These are phyloP conservation scores for Dastarcus helophoroides DNA, from an alignment of 2,888 invertebrate genomes.

Conservation along the genomic window DNA sequence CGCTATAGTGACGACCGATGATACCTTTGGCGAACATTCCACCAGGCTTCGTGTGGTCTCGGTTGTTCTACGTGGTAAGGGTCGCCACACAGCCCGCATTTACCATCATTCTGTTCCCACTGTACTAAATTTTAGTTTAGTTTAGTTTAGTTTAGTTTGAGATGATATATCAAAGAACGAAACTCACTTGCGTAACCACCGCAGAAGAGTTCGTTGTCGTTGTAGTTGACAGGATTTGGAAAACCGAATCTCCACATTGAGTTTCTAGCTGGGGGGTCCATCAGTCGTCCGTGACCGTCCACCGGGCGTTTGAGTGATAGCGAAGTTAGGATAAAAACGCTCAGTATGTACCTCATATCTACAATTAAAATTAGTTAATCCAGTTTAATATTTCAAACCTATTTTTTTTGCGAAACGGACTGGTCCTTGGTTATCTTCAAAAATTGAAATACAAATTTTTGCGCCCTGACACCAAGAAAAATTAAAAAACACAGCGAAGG, in stretches of 20 bases:
- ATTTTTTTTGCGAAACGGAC: no score
- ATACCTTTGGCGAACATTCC: constrained; percentile 80
- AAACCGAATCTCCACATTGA: constrained; percentile 93
- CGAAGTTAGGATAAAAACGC: no score
- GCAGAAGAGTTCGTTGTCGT: constrained; percentile 89
- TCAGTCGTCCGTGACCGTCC: constrained; percentile 70
- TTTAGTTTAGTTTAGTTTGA: no score
- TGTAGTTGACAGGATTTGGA: constrained; percentile 88
- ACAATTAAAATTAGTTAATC: no score
- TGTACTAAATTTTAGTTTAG: constrained; percentile 66
- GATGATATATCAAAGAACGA: constrained; percentile 7
- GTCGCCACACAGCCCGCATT: constrained; percentile 86
- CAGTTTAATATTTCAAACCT: no score
- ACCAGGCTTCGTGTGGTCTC: constrained; percentile 80
- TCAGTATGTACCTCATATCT: no score
- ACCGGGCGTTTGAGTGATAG: no score
- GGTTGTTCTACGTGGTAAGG: constrained; percentile 59
- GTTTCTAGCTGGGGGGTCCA: constrained; percentile 88
- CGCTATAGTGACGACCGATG: constrained; percentile 66
- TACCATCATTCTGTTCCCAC: constrained; percentile 76
- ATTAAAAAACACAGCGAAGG: no score
- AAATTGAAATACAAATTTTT: no score
- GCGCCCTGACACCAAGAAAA: no score
- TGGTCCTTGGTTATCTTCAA: no score
- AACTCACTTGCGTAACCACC: constrained; percentile 72